Percentiles rank a stretch among this genome's conserved stretches.
These are phyloP conservation scores for Hozukius guyotensis DNA, from an alignment of 2,797 vertebrate genomes.

Conservation along the genomic window DNA sequence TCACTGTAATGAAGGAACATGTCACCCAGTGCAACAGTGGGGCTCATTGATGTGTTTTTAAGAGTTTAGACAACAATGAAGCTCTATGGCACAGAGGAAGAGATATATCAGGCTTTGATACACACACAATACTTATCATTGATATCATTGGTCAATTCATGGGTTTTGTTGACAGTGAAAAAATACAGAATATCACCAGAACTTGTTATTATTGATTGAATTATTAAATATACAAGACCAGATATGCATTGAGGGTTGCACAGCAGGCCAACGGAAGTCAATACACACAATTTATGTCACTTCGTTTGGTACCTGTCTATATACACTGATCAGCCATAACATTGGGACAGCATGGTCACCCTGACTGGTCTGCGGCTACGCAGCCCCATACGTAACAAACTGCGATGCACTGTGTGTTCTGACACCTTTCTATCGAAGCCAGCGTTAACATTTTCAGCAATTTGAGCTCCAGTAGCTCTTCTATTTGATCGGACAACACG, in stretches of 20 bases:
- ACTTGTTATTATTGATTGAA: not conserved
- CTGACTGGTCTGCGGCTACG: no score
- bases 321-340: not conserved
- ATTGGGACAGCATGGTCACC: no score
- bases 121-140: not conserved
- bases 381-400: no score
- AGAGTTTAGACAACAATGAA: not conserved
- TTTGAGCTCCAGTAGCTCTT: no score
- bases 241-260: not conserved
- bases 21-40: not conserved
- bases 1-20: not conserved
- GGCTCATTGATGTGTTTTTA: not conserved
- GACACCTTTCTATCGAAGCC: no score
- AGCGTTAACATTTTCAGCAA: no score
- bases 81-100: not conserved
- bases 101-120: not conserved
- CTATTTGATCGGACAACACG: no score
- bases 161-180: not conserved
- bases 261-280: not conserved
- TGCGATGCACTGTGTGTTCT: no score
- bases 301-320: slow-evolving; percentile 2
- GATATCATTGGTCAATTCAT: not conserved
- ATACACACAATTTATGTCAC: not conserved
- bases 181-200: not conserved
- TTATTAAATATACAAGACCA: not conserved